Evolutionary conservation across 1,140 invertebrate species (phyloP).

Genomic region (Procambarus clarkii): DNA sequence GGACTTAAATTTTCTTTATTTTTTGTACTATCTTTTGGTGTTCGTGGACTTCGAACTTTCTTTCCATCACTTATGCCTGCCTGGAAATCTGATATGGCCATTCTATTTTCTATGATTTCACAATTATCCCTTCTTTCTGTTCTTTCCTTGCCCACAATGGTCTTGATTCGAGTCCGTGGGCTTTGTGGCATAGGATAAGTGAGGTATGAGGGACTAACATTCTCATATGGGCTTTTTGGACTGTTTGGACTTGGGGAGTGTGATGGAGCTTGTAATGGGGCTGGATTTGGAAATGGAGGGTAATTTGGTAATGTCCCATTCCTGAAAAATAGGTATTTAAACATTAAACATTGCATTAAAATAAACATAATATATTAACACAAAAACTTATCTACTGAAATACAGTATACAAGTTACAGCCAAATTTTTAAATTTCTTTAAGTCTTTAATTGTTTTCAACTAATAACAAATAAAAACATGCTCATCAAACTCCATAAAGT

Average conservation of each 20-base stretch:
- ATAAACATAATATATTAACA: too few relatives aligned
- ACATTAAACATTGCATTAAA: background rate
- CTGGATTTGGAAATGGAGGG: slow-evolving; percentile 48
- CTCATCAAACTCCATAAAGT: too few relatives aligned
- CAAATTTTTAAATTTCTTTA: too few relatives aligned
- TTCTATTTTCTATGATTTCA: slow-evolving; percentile 66
- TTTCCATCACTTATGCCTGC: slow-evolving; percentile 42
- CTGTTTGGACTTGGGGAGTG: slow-evolving; percentile 58
- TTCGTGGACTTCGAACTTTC: slow-evolving; percentile 54
- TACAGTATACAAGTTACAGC: too few relatives aligned
- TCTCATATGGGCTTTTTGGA: slow-evolving; percentile 66
- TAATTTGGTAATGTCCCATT: slow-evolving; percentile 59
- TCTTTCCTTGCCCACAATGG: slow-evolving; percentile 60
- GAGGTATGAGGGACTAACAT: slow-evolving; percentile 53
- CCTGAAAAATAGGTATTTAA: slow-evolving; percentile 44
- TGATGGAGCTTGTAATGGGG: slow-evolving; percentile 39
- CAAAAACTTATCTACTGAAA: too few relatives aligned
- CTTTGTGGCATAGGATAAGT: slow-evolving; percentile 66
- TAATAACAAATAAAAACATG: too few relatives aligned
- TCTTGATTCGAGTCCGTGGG: slow-evolving; percentile 61
- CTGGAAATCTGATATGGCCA: slow-evolving; percentile 48
- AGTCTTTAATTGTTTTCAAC: too few relatives aligned
- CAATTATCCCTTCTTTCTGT: slow-evolving; percentile 49
- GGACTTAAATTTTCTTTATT: slow-evolving; percentile 62
- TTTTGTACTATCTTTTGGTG: slow-evolving; percentile 33